Conservation (phyloP, 2,888 invertebrate genomes). For the Torymus tubicola region DNA sequence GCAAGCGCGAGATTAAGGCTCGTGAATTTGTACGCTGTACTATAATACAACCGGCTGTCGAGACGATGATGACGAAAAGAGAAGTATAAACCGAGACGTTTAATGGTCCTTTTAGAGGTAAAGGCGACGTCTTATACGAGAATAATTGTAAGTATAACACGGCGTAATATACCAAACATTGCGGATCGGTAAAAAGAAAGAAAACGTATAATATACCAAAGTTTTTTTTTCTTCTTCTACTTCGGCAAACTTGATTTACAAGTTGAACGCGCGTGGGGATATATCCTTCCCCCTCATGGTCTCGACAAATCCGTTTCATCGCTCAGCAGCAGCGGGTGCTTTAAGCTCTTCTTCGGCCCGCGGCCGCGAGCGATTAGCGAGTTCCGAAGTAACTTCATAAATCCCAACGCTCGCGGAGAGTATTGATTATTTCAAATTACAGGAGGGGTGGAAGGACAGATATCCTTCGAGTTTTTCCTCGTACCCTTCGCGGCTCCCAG, state of each 20-base stretch:
- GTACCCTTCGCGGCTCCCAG: too few species aligned
- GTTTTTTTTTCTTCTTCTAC: not conserved
- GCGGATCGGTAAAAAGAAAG: too few species aligned
- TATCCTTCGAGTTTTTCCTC: too few species aligned
- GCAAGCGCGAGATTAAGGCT: too few species aligned
- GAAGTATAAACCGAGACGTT: too few species aligned
- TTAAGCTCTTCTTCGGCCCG: slow-evolving; percentile 21
- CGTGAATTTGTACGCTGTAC: too few species aligned
- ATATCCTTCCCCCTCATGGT: not conserved
- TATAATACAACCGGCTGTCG: too few species aligned
- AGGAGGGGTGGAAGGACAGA: not conserved
- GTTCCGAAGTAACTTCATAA: slow-evolving; percentile 46
- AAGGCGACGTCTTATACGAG: too few species aligned
- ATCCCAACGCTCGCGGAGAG: slow-evolving; percentile 2
- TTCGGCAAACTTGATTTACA: slow-evolving; percentile 29
- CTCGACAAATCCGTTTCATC: slow-evolving; percentile 14
- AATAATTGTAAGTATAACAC: too few species aligned
- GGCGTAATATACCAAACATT: too few species aligned
- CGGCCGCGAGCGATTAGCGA: slow-evolving; percentile 25
- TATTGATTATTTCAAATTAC: slow-evolving; percentile 54
- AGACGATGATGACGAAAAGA: too few species aligned
- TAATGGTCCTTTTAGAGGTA: too few species aligned
- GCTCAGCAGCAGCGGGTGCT: not conserved
- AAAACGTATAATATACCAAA: not conserved
- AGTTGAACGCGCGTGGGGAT: slow-evolving; percentile 16